phyloP scores from a whole-genome alignment of 2,113 vertebrate genomes.

The Physeter macrocephalus region DNA sequence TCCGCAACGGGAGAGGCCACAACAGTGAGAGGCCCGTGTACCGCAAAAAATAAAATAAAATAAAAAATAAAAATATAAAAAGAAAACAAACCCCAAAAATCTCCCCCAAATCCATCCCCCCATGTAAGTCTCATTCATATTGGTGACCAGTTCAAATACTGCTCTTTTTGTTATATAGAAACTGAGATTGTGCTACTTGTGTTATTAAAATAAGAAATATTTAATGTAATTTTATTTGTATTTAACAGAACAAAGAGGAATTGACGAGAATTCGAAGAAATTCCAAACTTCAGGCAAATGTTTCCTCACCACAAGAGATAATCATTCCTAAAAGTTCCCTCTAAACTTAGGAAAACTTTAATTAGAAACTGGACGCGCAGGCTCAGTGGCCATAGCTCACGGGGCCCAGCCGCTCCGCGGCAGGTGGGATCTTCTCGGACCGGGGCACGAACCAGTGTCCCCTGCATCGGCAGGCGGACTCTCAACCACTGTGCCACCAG shows the following conservation, averaged over 20 bases:
- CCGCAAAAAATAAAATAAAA: no score
- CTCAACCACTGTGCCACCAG: no score
- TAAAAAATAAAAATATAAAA: no score
- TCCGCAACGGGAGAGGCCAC: no score
- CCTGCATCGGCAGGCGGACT: no score
- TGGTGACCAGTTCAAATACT: background rate
- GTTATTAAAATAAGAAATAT: background rate
- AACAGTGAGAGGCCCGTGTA: no score
- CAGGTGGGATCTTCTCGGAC: no score
- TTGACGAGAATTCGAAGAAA: background rate
- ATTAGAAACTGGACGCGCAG: no score
- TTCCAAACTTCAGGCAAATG: background rate
- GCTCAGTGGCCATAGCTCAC: no score
- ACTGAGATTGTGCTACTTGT: background rate
- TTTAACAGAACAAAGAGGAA: background rate
- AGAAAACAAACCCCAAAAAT: background rate
- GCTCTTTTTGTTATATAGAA: background rate
- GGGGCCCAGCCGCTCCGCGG: no score
- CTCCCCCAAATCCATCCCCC: background rate
- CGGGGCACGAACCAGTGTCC: no score
- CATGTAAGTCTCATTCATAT: background rate
- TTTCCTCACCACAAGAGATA: background rate
- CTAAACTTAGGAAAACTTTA: background rate
- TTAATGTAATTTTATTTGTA: background rate
- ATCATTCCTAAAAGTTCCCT: background rate